Base-by-base conservation (phyloP, 1,140 invertebrate species). In the Ericerus pela region DNA sequence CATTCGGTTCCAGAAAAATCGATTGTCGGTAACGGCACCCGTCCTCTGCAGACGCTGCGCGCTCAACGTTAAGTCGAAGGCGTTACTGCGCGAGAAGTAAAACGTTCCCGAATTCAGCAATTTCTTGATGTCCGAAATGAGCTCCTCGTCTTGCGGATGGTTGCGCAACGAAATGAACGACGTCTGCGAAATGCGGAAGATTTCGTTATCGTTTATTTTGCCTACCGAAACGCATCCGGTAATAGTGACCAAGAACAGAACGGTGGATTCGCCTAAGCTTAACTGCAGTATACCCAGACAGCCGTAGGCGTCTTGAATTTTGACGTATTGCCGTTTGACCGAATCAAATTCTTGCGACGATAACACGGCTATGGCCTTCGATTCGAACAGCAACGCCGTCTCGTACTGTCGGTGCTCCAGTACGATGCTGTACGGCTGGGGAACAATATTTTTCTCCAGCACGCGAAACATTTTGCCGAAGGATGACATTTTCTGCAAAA, bases 1-100 rank as follows among this genome's bases (percentile, higher is more conserved):
- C 74, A 90, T 91, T 61, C 90, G 80, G 72, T 96, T 96, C 84
- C 92, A 96, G 67, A 97, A 96, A 68, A 96, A 97, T 69, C 92
- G 79, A 64, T 95, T 93, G 70, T 97, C 94, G 6, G 90, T 92
- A 37, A 73, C 75, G 41, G 70, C 74, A 2, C 85, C 85, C 65
- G 84, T 84, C 47, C 78, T 76, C 66, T 83, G 77, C n/a, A n/a
- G n/a, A 62, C 88, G 78, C 69, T 98, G 94, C 36, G 88, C 87
- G 72, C 91, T 95, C 26, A 97, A 70, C 11, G 91, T 96, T 22
- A 97, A 78, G 74, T 97, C 92, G 64, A 94, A 70, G 47, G 73
- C 69, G 36, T 75, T 69, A 20, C 75, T 76, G 81, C 90, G 92
- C 1, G 90, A 88, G 70, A 97, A 96, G 67, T 96, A 97, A 70